Percentiles rank a stretch among this genome's conserved stretches.
phyloP scores from a whole-genome alignment of 2,888 invertebrate species.

The Amphipoea lucens region DNA sequence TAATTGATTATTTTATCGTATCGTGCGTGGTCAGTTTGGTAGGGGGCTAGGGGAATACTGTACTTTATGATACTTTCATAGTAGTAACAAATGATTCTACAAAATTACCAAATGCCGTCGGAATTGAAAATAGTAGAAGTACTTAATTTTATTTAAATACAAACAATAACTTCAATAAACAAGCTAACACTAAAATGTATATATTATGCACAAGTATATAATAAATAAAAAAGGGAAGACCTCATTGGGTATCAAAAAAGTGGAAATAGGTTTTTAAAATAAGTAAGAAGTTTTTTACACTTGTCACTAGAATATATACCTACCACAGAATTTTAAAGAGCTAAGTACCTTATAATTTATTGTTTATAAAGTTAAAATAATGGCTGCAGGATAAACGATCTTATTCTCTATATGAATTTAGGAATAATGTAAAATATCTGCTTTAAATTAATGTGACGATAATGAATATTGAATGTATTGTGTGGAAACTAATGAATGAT shows the following conservation, averaged over 20 bases:
- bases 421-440: background rate
- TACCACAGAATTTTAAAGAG: background rate
- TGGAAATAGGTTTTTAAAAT: background rate
- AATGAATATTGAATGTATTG: background rate
- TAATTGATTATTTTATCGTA: constrained; percentile 26
- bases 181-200: no score
- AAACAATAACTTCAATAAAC: no score
- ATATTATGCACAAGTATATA: no score
- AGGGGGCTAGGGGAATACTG: background rate
- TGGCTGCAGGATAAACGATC: background rate
- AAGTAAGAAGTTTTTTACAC: background rate
- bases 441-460: no score
- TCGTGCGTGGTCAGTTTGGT: background rate
- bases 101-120: background rate
- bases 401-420: background rate
- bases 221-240: no score
- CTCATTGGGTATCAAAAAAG: background rate
- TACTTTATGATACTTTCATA: background rate
- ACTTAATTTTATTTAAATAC: no score
- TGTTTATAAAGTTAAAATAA: background rate
- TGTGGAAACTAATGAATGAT: background rate
- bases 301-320: background rate
- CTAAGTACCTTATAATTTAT: background rate
- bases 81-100: background rate
- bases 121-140: background rate